Percentiles rank a stretch among this genome's conserved stretches.
Conservation (phyloP, 2,797 vertebrate species). For the Novumbra hubbsi region DNA sequence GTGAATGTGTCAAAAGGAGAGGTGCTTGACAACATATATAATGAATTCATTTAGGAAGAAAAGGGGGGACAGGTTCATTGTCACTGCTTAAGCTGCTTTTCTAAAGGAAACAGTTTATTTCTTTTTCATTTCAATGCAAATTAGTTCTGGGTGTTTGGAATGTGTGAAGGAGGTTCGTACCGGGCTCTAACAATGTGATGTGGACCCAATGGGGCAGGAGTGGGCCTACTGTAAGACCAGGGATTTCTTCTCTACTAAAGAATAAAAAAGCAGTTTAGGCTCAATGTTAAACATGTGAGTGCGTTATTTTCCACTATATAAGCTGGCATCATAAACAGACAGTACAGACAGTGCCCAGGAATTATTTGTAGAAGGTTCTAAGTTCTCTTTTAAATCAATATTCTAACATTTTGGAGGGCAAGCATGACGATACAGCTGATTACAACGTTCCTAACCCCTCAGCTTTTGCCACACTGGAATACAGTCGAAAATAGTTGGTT, state of each 20-base stretch:
- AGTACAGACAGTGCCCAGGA: neutral
- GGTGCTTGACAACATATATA: neutral
- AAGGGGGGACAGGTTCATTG: slow-evolving; percentile 28
- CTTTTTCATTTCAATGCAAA: slow-evolving; percentile 27
- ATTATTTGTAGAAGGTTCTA: too few species aligned
- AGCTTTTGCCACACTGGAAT: neutral
- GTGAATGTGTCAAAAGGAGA: neutral
- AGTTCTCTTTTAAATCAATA: too few species aligned
- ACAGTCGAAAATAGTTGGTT: slow-evolving; percentile 17
- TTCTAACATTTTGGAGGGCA: too few species aligned
- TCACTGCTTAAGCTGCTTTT: slow-evolving; percentile 17
- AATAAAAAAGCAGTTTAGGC: neutral
- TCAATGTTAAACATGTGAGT: neutral
- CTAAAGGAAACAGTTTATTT: slow-evolving; percentile 6
- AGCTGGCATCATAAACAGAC: neutral
- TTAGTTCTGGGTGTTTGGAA: slow-evolving; percentile 28
- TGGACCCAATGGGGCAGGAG: slow-evolving; percentile 2
- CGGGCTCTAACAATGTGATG: slow-evolving; percentile 8
- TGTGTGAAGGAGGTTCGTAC: slow-evolving; percentile 29
- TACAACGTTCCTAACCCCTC: neutral
- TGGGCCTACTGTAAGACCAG: slow-evolving; percentile 10
- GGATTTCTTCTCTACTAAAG: too few species aligned
- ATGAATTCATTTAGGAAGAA: slow-evolving; percentile 30
- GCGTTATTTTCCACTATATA: neutral
- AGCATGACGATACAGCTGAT: neutral